Conservation (phyloP, 30 jellyfish, hydroid and myxozoan genomes). For the Aurelia sp. region DNA sequence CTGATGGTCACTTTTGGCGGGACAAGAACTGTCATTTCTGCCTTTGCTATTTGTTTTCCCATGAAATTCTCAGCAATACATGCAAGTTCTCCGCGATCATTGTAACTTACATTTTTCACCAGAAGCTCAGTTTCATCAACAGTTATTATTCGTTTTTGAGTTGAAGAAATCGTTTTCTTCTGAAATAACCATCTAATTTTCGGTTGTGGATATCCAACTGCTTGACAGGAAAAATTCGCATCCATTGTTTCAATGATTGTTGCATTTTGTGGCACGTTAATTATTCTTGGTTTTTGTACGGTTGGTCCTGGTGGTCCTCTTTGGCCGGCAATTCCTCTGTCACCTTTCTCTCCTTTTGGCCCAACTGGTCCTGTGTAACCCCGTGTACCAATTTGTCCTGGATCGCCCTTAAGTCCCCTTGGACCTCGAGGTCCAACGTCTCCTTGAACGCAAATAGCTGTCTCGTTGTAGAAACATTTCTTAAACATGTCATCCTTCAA, state of each 20-base stretch:
- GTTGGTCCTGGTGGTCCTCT: constrained; percentile 66
- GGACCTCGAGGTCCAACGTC: constrained; percentile 33
- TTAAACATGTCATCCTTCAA: constrained; percentile 16
- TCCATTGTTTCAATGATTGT: not conserved
- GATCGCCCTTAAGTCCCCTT: constrained; percentile 32
- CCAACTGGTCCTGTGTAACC: constrained; percentile 34
- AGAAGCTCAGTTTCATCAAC: constrained; percentile 18
- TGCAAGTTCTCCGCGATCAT: constrained; percentile 21
- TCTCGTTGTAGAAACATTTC: constrained; percentile 34
- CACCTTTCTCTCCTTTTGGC: constrained; percentile 13
- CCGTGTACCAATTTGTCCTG: constrained; percentile 36
- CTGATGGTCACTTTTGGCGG: constrained; percentile 21
- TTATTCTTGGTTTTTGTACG: constrained; percentile 13
- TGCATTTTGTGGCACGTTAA: not conserved
- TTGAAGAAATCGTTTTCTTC: not conserved
- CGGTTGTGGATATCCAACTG: constrained; percentile 45
- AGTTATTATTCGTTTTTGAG: not conserved
- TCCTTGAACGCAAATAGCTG: constrained; percentile 49
- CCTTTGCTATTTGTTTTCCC: constrained; percentile 39
- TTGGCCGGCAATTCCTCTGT: constrained; percentile 32
- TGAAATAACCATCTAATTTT: constrained; percentile 11
- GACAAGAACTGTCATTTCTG: constrained; percentile 24
- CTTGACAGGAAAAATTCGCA: constrained; percentile 22
- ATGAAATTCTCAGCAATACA: constrained; percentile 38
- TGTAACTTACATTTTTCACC: not conserved